These are phyloP conservation scores for Colletes latitarsis DNA, from an alignment of 1,140 invertebrate species.

Conservation along the genomic window DNA sequence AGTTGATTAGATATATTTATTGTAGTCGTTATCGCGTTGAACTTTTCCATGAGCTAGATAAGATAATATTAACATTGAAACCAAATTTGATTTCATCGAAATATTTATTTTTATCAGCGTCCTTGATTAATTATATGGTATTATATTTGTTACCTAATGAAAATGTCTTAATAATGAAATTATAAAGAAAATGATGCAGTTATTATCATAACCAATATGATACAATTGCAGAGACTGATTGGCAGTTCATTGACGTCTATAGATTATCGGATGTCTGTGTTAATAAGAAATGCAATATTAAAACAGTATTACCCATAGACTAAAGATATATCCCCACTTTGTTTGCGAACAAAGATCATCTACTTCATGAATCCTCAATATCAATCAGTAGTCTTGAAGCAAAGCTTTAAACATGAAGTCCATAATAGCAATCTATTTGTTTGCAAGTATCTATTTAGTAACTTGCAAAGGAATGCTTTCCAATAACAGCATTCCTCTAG, in stretches of 20 bases:
- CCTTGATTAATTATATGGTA: background rate
- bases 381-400: background rate
- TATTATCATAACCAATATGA: background rate
- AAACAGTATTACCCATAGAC: background rate
- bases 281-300: background rate
- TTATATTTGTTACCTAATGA: too few species aligned
- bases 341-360: background rate
- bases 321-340: conserved; percentile 29
- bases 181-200: background rate
- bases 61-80: background rate
- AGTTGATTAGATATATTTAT: too few species aligned
- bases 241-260: background rate
- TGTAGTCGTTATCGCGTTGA: background rate
- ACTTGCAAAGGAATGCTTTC: background rate
- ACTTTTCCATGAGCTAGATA: conserved; percentile 25
- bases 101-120: background rate
- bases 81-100: background rate
- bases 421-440: background rate
- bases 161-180: background rate
- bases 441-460: background rate
- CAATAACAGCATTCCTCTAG: conserved; percentile 78
- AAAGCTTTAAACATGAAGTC: background rate
- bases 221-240: background rate
- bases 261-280: background rate
- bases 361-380: background rate